Evolutionary conservation across 2,888 invertebrate species (phyloP), one percentile per base, ranked within the genome.

Genomic region (Phaedon cochleariae): DNA sequence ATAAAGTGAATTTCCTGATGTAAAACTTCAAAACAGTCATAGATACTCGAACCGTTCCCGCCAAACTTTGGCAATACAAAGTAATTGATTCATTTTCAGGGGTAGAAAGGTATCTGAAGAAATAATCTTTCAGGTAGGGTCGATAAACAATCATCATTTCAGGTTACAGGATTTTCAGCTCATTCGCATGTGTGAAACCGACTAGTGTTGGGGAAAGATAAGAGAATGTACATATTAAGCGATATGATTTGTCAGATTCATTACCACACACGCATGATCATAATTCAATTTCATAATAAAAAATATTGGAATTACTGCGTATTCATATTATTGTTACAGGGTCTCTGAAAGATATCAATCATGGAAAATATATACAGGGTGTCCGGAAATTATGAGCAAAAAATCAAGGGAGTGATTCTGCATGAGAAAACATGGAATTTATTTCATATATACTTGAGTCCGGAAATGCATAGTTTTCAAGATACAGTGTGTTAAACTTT

Each of bases 131-230:
- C 54, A 54, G 48, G 54, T 45, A 5, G 34, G 67, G 65, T 76
- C 75, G 74, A 76, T 76, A 76, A 73, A 74, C 73, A 75, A 75
- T 75, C 74, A 70, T 64, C n/a, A n/a, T n/a, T n/a, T n/a, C n/a
- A n/a, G n/a, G n/a, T n/a, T 65, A 54, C 53, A 58, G 62, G 53
- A 62, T 61, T 67, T 62, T 58, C 41, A 57, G 58, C 65, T 69
- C 65, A 71, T 66, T 73, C 74, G 76, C 75, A 76, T 76, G 76
- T 76, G 75, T 75, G 74, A 74, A 73, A 66, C 53, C 63, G 59
- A 68, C 69, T 69, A 61, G 67, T 72, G 71, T 72, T 72, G 57
- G 45, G 31, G 53, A 22, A 18, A 63, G 67, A 69, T 69, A 67
- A 65, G 55, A 55, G 51, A 22, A 59, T 45, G 22, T 59, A 52